Conservation (phyloP, 2,797 vertebrate species). For the Prionace glauca region DNA sequence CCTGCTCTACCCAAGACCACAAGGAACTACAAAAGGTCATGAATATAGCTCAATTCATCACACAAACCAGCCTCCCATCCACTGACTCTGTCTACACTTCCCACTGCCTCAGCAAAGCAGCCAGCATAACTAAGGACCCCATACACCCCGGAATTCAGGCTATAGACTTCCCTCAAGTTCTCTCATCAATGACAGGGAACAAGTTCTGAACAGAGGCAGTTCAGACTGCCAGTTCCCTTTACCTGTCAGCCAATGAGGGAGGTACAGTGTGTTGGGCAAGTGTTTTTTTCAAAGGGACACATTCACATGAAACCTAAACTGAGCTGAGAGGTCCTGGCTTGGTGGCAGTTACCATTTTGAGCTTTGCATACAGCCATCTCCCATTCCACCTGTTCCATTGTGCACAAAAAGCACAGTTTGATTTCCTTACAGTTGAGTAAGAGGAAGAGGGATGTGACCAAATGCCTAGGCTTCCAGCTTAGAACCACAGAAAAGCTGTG, state of each 20-base stretch:
- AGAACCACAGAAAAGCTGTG: too few relatives aligned
- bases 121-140: too few relatives aligned
- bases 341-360: neutral
- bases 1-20: too few relatives aligned
- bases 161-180: neutral
- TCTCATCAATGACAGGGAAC: too few relatives aligned
- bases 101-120: too few relatives aligned
- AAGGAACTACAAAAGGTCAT: too few relatives aligned
- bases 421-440: neutral
- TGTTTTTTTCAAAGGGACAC: neutral
- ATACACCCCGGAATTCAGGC: neutral
- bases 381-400: neutral
- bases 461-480: neutral
- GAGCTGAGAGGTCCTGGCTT: neutral
- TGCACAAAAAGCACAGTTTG: neutral
- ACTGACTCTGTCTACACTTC: too few relatives aligned
- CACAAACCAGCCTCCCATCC: too few relatives aligned
- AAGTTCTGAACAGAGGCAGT: neutral
- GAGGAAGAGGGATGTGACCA: neutral
- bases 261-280: neutral
- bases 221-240: neutral
- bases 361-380: neutral
- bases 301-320: neutral
- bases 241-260: neutral
- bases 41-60: too few relatives aligned